phyloP scores from a whole-genome alignment of 2,113 vertebrate genomes.

The Epinephelus lanceolatus region DNA sequence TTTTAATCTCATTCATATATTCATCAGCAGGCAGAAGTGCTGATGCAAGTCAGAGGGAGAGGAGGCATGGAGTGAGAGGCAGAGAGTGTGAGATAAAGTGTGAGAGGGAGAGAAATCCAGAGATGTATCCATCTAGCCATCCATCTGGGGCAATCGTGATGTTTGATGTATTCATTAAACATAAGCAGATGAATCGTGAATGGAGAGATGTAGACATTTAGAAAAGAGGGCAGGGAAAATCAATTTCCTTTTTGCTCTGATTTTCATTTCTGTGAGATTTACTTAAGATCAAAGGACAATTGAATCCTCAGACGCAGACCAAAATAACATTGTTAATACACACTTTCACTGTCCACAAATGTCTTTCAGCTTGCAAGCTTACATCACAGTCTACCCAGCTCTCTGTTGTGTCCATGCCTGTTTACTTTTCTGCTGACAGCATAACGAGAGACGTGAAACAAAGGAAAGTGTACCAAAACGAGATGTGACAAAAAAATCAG shows the following conservation, averaged over 20 bases:
- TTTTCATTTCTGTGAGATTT: background rate
- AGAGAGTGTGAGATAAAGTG: conserved; percentile 67
- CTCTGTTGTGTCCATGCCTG: conserved; percentile 2
- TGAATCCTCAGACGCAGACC: background rate
- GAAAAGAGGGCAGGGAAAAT: conserved; percentile 14
- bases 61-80: conserved; percentile 67
- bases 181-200: conserved; percentile 14
- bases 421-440: conserved; percentile 19
- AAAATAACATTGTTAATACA: conserved; percentile 26
- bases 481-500: conserved; percentile 10
- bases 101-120: conserved; percentile 41
- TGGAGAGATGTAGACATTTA: background rate
- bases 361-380: background rate
- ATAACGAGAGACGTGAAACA: background rate
- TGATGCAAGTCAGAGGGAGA: conserved; percentile 75
- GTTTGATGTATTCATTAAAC: conserved; percentile 44
- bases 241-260: background rate
- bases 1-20: conserved; percentile 82
- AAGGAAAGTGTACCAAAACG: conserved; percentile 1
- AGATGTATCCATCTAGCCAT: conserved; percentile 24
- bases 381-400: background rate
- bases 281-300: background rate
- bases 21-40: conserved; percentile 77
- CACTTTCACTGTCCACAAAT: background rate
- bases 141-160: conserved; percentile 4